Percentiles rank a stretch among this genome's conserved stretches.
Evolutionary conservation across 2,113 vertebrate species (phyloP).

Genomic region (Clarias magur): DNA sequence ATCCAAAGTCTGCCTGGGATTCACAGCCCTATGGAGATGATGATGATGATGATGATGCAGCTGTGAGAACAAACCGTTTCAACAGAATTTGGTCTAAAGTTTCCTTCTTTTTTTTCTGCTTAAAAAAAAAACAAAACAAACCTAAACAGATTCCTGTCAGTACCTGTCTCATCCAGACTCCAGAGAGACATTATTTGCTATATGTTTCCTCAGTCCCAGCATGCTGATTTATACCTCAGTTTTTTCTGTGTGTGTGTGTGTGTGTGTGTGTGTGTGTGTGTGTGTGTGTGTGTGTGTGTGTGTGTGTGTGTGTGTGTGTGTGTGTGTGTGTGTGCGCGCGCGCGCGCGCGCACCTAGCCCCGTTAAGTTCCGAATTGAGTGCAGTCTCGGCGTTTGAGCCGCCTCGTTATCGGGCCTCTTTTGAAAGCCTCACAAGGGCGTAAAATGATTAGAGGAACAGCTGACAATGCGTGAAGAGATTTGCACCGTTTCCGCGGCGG

Average conservation of each 20-base stretch:
- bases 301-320: slow-evolving; percentile 18
- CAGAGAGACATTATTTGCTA: slow-evolving; percentile 3
- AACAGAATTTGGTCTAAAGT: not conserved
- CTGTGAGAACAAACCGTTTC: not conserved
- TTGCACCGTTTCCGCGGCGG: slow-evolving; percentile 65
- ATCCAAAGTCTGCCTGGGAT: no score
- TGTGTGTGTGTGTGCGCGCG: slow-evolving; percentile 27
- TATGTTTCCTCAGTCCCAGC: not conserved
- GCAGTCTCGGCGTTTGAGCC: slow-evolving; percentile 66
- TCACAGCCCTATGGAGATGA: no score
- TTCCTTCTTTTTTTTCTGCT: not conserved
- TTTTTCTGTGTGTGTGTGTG: not conserved
- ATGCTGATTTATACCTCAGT: not conserved
- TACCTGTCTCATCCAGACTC: not conserved
- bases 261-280: slow-evolving; percentile 6
- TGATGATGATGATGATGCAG: not conserved
- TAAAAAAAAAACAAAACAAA: not conserved
- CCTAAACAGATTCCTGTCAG: not conserved
- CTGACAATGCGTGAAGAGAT: slow-evolving; percentile 74
- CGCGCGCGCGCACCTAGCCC: slow-evolving; percentile 10
- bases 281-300: slow-evolving; percentile 17
- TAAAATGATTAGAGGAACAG: slow-evolving; percentile 77
- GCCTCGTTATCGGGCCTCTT: slow-evolving; percentile 70
- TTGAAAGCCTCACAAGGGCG: slow-evolving; percentile 68
- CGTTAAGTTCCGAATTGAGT: slow-evolving; percentile 39